phyloP scores from a whole-genome alignment of 2,888 invertebrate species.

The Trachelus iudaicus region DNA sequence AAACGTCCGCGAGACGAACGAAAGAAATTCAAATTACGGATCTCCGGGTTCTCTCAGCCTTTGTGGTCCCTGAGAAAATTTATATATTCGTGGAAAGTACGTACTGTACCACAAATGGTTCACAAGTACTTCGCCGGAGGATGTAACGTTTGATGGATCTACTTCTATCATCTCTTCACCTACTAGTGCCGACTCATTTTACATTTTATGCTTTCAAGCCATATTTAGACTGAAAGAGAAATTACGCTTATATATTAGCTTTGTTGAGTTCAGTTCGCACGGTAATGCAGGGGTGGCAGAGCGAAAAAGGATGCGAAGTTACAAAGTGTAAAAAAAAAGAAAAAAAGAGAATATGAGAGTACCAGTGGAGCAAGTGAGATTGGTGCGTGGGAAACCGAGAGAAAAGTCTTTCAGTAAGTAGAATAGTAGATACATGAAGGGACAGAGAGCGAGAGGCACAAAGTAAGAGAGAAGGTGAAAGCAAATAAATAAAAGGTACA shows the following conservation, averaged over 20 bases:
- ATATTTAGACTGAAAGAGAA: slow-evolving; percentile 10
- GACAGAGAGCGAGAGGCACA: slow-evolving; percentile 9
- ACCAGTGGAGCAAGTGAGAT: not conserved
- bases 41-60: not conserved
- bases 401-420: not conserved
- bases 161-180: not conserved
- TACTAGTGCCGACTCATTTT: not conserved
- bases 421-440: not conserved
- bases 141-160: not conserved
- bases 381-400: not conserved
- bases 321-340: not conserved
- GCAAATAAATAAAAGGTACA: slow-evolving; percentile 41
- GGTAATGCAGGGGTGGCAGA: not conserved
- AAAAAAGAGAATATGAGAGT: slow-evolving; percentile 1
- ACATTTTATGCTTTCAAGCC: not conserved
- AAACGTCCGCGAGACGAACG: not conserved
- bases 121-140: not conserved
- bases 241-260: slow-evolving; percentile 36
- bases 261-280: slow-evolving; percentile 26
- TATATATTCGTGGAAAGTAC: not conserved
- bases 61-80: not conserved
- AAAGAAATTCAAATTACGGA: not conserved
- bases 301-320: not conserved
- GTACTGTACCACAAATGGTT: not conserved
- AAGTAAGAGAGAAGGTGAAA: slow-evolving; percentile 21